Evolutionary conservation across 2,888 invertebrate genomes (phyloP).

Genomic region (Drosophila seclusa): DNA sequence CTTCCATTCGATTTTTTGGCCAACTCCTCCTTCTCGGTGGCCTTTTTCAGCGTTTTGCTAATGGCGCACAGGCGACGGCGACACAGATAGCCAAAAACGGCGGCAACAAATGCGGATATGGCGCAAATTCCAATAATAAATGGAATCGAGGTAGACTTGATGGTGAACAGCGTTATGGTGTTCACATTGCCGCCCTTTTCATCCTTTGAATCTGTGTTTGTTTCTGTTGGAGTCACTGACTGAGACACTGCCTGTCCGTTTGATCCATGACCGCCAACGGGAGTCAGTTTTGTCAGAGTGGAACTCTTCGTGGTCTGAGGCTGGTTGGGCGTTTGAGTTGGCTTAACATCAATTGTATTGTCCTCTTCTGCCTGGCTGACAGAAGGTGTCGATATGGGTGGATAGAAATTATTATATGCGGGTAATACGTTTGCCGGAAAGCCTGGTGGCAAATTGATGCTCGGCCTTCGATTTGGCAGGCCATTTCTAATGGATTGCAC

Average conservation of each 20-base stretch:
- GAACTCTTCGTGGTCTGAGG: conserved; percentile 14
- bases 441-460: conserved; percentile 70
- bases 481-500: conserved; percentile 83
- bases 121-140: conserved; percentile 89
- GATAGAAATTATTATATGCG: conserved; percentile 83
- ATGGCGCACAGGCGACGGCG: conserved; percentile 90
- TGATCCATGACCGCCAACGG: conserved; percentile 64
- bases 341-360: conserved; percentile 37
- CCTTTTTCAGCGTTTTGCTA: conserved; percentile 86
- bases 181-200: conserved; percentile 14
- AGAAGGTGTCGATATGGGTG: conserved; percentile 34
- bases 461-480: conserved; percentile 72
- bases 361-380: neutral
- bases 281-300: conserved; percentile 68
- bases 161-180: conserved; percentile 62
- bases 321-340: conserved; percentile 9
- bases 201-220: neutral
- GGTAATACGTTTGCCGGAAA: conserved; percentile 60
- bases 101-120: conserved; percentile 89
- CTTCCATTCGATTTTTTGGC: conserved; percentile 86
- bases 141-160: conserved; percentile 89
- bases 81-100: conserved; percentile 88
- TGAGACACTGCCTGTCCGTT: conserved; percentile 11
- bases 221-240: neutral
- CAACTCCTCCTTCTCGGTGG: conserved; percentile 89